These are phyloP conservation scores for Saccostrea echinata DNA, from an alignment of 1,140 invertebrate genomes.

Conservation along the genomic window DNA sequence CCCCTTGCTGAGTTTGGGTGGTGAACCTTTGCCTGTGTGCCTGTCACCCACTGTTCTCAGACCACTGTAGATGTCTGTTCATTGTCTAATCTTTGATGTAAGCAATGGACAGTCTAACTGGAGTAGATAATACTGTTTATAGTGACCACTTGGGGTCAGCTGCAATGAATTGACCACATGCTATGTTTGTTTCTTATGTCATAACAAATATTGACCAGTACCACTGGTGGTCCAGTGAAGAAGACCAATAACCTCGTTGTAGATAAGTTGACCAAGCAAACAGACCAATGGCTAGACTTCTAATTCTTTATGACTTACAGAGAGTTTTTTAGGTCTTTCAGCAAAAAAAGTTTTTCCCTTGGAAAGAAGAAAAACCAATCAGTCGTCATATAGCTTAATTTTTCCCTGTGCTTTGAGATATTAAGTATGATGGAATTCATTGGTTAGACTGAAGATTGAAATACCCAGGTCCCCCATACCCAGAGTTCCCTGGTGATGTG, in stretches of 20 bases:
- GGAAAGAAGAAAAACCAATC: background rate
- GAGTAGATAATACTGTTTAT: background rate
- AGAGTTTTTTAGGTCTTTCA: background rate
- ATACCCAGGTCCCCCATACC: background rate
- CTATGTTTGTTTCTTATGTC: constrained; percentile 17
- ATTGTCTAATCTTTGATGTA: background rate
- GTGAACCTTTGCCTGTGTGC: background rate
- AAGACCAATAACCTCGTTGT: background rate
- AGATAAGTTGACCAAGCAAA: background rate
- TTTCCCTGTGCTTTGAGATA: background rate
- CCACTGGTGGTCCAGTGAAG: background rate
- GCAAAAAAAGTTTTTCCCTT: background rate
- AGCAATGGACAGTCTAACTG: background rate
- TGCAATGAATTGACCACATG: background rate
- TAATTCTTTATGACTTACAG: too few relatives aligned
- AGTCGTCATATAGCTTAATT: background rate
- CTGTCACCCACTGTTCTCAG: background rate
- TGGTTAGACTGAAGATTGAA: background rate
- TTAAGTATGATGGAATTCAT: background rate
- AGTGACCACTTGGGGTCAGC: background rate
- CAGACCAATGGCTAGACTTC: background rate
- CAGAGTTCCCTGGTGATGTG: background rate
- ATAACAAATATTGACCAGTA: constrained; percentile 7
- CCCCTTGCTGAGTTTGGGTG: background rate
- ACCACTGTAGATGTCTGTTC: background rate